Evolutionary conservation across 2,797 vertebrate species (phyloP), one percentile per base, ranked within the genome.

Genomic region (Taeniopygia guttata): DNA sequence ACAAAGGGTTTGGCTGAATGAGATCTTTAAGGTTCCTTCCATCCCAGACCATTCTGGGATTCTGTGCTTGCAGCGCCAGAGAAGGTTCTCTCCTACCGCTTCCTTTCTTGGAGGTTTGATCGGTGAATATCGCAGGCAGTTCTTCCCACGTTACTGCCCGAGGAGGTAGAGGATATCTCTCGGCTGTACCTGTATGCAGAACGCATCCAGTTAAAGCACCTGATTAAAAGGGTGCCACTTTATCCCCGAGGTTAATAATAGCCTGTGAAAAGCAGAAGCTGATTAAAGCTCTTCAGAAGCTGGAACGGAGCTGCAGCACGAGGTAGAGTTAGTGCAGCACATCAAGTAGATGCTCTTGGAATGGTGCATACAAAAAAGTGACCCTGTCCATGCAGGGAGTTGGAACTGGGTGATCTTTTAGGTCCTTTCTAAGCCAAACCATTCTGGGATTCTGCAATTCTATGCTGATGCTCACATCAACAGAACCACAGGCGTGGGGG

Each of bases 221-320:
- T 67, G 92, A 89, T 95, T 94, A 93, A 81, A 70, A 89, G 52
- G 32, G 60, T 69, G 69, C 55, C 6, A 11, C 80, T 93, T 96
- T 93, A 94, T 93, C 95, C 88, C 84, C 4, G 58, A 20, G 93
- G 92, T 94, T 97, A 97, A 96, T 84, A 95, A 96, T 95, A 96
- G 87, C 91, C 42, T 3, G 26, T 49, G 11, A 82, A 84, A 94
- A 69, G 78, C 90, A 74, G 89, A 85, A 96, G 93, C 92, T 84
- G 96, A 94, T 97, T 95, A 97, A 55, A 82, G 81, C 90, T 64
- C 34, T 46, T 80, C 30, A 13, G 83, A 29, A 88, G 81, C 62
- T 23, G 43, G 30, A 56, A 22, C 4, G 3, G 77, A 45, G 67
- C 69, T 78, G 16, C n/a, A 11, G 74, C 59, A 77, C 5, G 4